Percentiles rank a stretch among this genome's conserved stretches.
Conservation (phyloP, 1,140 invertebrate species). For the Bradynema listronoti region DNA sequence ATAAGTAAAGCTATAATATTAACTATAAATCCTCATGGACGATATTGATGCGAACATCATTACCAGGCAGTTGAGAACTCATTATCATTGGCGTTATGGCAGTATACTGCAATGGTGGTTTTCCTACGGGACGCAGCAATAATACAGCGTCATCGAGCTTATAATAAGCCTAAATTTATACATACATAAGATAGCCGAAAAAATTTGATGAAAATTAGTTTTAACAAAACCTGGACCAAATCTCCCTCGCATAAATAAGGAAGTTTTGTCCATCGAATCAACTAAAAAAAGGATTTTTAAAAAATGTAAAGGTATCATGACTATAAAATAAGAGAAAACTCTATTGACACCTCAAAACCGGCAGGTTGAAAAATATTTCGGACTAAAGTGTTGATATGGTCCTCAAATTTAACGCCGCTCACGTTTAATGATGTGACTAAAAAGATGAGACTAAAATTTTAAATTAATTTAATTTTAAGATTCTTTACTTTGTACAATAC, state of each 20-base stretch:
- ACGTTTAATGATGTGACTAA: constrained; percentile 58
- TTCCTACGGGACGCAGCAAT: constrained; percentile 53
- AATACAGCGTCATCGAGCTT: constrained; percentile 82
- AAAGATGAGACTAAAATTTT: constrained; percentile 4
- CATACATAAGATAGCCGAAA: not conserved
- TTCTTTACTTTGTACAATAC: not conserved
- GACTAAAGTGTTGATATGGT: constrained; percentile 70
- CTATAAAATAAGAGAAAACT: no score
- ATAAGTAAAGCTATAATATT: no score
- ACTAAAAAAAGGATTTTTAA: no score
- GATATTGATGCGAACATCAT: no score
- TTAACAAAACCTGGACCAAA: constrained; percentile 63
- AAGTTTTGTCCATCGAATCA: constrained; percentile 71
- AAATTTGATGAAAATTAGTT: not conserved
- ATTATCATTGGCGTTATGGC: no score
- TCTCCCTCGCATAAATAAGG: constrained; percentile 91
- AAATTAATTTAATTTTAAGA: not conserved
- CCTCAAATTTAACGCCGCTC: constrained; percentile 69
- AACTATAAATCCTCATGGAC: no score
- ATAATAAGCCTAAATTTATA: constrained; percentile 73
- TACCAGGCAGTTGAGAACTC: no score
- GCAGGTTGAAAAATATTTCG: constrained; percentile 67
- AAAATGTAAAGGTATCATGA: no score
- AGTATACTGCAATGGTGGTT: no score
- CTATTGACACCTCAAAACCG: constrained; percentile 72